Conservation (phyloP, 2,113 vertebrate species). For the Glaucidium brasilianum region DNA sequence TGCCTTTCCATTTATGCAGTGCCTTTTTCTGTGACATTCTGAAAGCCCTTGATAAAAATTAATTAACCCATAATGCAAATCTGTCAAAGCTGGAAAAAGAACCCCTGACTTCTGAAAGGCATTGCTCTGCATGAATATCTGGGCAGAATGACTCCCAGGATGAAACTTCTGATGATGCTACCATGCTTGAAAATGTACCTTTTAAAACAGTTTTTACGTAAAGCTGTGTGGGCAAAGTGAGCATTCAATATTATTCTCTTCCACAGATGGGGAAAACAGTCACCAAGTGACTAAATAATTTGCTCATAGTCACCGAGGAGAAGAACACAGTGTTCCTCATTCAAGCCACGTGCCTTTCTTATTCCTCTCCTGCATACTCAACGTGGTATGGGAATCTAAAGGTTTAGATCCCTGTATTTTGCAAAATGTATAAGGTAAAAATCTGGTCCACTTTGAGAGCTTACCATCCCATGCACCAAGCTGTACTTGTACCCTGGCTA, state of each 20-base stretch:
- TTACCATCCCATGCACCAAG: fast-evolving
- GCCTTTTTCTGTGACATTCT: not conserved
- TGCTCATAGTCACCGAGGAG: not conserved
- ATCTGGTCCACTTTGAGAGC: not conserved
- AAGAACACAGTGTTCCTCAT: conserved; percentile 7
- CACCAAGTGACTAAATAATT: conserved; percentile 8
- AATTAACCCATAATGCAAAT: not conserved
- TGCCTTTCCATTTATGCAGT: not conserved
- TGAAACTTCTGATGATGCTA: not conserved
- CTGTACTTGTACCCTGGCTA: not conserved
- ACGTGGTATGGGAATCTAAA: not conserved
- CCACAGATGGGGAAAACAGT: conserved; percentile 45
- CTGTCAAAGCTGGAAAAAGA: not conserved
- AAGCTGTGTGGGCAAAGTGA: conserved; percentile 59
- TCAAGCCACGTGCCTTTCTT: not conserved
- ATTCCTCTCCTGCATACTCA: not conserved
- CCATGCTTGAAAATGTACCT: not conserved
- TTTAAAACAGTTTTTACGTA: not conserved
- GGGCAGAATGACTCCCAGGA: not conserved
- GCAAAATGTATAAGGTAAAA: not conserved
- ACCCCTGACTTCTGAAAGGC: not conserved
- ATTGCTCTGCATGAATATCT: not conserved
- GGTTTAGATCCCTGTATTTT: not conserved
- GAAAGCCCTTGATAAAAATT: not conserved
- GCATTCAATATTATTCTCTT: conserved; percentile 17